phyloP scores from a whole-genome alignment of 2,113 vertebrate genomes.

The Onychorhynchus coronatus region DNA sequence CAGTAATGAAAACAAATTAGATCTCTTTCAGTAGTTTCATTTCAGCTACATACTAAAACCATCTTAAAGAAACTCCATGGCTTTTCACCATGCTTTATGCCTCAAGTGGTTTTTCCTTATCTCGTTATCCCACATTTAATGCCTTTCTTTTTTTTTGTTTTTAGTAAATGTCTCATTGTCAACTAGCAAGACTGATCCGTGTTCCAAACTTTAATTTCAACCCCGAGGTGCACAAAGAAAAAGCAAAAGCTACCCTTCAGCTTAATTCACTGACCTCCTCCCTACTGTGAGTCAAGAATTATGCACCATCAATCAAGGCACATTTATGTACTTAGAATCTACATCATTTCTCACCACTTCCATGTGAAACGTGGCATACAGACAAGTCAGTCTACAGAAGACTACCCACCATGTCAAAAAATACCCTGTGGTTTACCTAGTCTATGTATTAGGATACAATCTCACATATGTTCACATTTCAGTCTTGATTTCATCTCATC shows the following conservation, averaged over 20 bases:
- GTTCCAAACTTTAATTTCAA: background rate
- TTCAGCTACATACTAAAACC: constrained; percentile 5
- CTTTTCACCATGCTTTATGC: background rate
- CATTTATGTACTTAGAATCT: background rate
- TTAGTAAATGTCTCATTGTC: background rate
- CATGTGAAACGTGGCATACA: background rate
- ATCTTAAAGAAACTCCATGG: background rate
- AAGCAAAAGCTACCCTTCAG: background rate
- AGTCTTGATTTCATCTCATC: background rate
- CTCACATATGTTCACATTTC: background rate
- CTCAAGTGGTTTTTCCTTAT: constrained; percentile 6
- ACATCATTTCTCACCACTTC: background rate
- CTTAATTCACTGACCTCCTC: background rate
- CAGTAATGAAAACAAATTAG: constrained; percentile 31
- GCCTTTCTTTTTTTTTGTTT: background rate
- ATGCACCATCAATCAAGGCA: background rate
- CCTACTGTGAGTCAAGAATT: background rate
- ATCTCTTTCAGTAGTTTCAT: background rate
- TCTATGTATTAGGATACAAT: background rate
- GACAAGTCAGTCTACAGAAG: background rate
- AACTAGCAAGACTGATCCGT: background rate
- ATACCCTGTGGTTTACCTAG: background rate
- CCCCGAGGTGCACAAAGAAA: background rate
- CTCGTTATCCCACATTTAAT: background rate
- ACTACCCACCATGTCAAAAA: background rate